phyloP scores from a whole-genome alignment of 1,140 invertebrate species.

The Atopsyche davidsoni region DNA sequence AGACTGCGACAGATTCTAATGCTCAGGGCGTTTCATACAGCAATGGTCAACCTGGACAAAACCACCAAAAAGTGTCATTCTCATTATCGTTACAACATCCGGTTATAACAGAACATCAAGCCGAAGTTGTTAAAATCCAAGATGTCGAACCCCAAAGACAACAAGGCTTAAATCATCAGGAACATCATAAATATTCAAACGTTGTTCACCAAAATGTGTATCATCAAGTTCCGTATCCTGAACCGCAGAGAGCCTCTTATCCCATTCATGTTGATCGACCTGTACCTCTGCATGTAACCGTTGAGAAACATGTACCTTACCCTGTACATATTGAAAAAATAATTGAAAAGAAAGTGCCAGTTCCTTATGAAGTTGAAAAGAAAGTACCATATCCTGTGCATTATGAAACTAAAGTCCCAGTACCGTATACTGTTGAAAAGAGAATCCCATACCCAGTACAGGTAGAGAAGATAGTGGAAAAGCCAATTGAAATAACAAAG shows the following conservation, averaged over 20 bases:
- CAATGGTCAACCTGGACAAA: no score
- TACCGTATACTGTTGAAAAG: constrained; percentile 42
- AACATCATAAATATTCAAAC: neutral
- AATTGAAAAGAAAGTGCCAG: constrained; percentile 47
- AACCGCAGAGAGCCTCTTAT: constrained; percentile 45
- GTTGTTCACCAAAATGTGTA: neutral
- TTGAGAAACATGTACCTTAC: constrained; percentile 49
- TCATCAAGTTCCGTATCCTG: constrained; percentile 34
- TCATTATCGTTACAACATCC: no score
- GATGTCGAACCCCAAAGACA: neutral
- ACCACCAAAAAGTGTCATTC: no score
- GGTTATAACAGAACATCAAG: no score
- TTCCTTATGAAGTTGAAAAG: constrained; percentile 43
- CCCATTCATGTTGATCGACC: constrained; percentile 42
- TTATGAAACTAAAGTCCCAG: constrained; percentile 34
- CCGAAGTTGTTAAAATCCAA: neutral
- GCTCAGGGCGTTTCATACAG: no score
- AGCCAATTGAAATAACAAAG: constrained; percentile 51
- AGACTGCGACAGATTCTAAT: no score
- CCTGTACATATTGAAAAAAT: constrained; percentile 47
- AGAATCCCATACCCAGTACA: constrained; percentile 44
- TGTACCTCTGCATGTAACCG: constrained; percentile 45
- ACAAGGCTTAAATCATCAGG: neutral
- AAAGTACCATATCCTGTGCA: constrained; percentile 43
- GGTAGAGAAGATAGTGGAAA: constrained; percentile 53